Base-by-base conservation (phyloP, 2,797 vertebrate genomes). In the Helicolenus hilgendorfi region DNA sequence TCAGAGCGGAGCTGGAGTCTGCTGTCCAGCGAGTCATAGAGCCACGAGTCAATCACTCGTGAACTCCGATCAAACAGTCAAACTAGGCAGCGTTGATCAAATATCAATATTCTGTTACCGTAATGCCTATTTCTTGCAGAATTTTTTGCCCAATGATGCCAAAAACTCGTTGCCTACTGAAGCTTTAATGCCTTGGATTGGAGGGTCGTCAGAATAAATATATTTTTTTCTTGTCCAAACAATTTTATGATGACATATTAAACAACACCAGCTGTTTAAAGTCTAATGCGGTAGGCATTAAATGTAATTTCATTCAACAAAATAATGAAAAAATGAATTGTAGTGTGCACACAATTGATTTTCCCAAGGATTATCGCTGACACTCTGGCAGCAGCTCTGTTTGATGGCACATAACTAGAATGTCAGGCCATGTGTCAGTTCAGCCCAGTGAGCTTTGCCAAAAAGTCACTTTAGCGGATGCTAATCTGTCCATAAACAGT, bases 401-500 rank as follows among this genome's bases (percentile, higher is more conserved):
- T 79, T 79, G 36, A 77, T 63, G 74, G 53, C 72, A 65, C 26
- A 53, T 41, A 36, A 76, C 82, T 60, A 24, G 41, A 78, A 71
- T 62, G 58, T 75, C 76, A 79, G 53, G 33, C 79, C 86, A 83
- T 83, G 81, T 82, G 72, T 84, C 70, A 63, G 82, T 86, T 81
- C 45, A 63, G 60, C 71, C 70, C n/a, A 63, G 29, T 14, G 2
- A 24, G 27, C 33, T 68, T 76, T 89, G 91, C 79, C 90, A 91
- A 88, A 88, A 88, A 78, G 65, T 87, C 85, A 87, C 79, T 89
- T 86, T 58, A 73, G 73, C 65, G 69, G 77, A 79, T 35, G 74
- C 79, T 91, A 88, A 92, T 93, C 91, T 87, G 72, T 81, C 72
- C 68, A 31, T 85, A 87, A 89, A 71, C 69, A 80, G 74, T 76